Evolutionary conservation across 2,797 vertebrate genomes (phyloP).

Genomic region (Emys orbicularis): DNA sequence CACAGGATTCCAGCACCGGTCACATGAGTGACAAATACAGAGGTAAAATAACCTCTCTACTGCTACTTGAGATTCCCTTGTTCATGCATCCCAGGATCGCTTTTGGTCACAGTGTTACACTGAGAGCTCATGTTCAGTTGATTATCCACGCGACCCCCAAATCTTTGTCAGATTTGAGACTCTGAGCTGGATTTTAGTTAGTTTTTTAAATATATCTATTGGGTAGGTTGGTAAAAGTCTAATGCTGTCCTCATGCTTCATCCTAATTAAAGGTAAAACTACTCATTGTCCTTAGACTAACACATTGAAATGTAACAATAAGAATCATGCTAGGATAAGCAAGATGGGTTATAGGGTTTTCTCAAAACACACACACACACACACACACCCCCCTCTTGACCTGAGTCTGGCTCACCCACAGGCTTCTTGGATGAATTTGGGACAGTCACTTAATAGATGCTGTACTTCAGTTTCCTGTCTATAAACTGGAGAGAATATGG

Average conservation of each 20-base stretch:
- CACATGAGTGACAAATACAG: no score
- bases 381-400: rapidly evolving
- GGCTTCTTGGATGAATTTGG: background rate
- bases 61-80: background rate
- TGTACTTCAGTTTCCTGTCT: background rate
- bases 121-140: no score
- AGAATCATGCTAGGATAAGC: background rate
- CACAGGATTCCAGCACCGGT: no score
- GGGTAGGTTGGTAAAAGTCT: background rate
- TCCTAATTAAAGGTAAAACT: background rate
- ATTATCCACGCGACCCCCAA: background rate
- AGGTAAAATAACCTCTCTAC: background rate
- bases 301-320: background rate
- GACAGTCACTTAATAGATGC: background rate
- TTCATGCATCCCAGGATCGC: background rate
- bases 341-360: conserved; percentile 5
- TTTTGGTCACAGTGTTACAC: background rate
- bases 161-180: background rate
- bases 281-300: background rate
- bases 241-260: background rate
- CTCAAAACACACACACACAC: background rate
- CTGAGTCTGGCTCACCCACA: background rate
- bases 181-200: background rate
- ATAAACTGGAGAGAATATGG: background rate
- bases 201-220: background rate